Percentiles rank a stretch among this genome's conserved stretches.
Conservation (phyloP, 37 sponge, comb jelly and placozoan species). For the Geodia barretti region DNA sequence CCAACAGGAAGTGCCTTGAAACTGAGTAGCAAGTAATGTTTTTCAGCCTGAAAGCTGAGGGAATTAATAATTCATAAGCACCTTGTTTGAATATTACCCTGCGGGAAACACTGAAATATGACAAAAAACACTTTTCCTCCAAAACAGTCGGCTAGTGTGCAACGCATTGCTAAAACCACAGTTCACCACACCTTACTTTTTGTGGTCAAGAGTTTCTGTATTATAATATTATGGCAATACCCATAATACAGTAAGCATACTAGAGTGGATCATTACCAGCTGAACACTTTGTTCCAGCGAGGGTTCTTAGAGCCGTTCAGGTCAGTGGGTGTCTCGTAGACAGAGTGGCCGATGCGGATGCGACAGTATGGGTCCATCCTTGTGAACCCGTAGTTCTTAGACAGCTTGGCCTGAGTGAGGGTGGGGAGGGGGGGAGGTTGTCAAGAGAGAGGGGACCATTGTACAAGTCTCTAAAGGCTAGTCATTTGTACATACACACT, state of each 20-base stretch:
- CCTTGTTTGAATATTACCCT: too few relatives aligned
- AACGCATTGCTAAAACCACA: neutral
- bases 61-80: too few relatives aligned
- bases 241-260: neutral
- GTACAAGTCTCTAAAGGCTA: too few relatives aligned
- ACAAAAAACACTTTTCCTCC: too few relatives aligned
- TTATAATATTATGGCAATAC: neutral
- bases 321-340: constrained; percentile 89
- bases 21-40: too few relatives aligned
- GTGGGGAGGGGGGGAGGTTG: too few relatives aligned
- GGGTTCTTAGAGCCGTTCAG: constrained; percentile 94
- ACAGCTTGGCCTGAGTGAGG: constrained; percentile 84
- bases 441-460: too few relatives aligned
- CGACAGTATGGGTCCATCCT: constrained; percentile 99
- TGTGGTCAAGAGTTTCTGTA: neutral
- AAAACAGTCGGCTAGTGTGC: too few relatives aligned
- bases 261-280: constrained; percentile 74
- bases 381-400: constrained; percentile 90
- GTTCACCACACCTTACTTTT: neutral
- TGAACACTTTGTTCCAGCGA: constrained; percentile 91
- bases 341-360: constrained; percentile 89
- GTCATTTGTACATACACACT: too few relatives aligned
- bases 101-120: too few relatives aligned
- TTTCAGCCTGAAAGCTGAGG: too few relatives aligned
- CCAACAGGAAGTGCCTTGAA: too few relatives aligned